Conservation (phyloP, 2,113 vertebrate genomes). For the Pituophis catenifer region DNA sequence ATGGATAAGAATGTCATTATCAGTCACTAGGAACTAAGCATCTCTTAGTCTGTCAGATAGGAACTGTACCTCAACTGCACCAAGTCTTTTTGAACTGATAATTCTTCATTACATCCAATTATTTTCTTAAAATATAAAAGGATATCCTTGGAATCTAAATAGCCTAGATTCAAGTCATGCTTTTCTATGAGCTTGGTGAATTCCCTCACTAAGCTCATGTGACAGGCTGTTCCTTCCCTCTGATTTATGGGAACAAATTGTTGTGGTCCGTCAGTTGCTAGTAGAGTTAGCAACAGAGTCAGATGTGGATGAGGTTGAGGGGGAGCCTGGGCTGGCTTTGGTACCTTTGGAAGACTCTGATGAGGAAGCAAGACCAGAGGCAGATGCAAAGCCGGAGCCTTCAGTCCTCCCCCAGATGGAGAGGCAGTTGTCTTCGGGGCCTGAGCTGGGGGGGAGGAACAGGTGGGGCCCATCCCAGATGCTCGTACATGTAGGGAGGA, state of each 20-base stretch:
- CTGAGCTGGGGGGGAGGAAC: no score
- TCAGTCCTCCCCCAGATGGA: no score
- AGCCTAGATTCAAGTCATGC: not conserved
- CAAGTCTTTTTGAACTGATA: constrained; percentile 1
- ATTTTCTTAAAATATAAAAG: not conserved
- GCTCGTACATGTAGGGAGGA: no score
- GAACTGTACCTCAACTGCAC: not conserved
- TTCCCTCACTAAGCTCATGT: not conserved
- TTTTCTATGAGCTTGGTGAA: not conserved
- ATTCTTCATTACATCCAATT: not conserved
- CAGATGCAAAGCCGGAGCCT: no score
- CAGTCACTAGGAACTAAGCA: constrained; percentile 6
- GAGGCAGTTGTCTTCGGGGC: no score
- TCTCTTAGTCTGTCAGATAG: constrained; percentile 11
- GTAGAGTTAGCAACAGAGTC: no score
- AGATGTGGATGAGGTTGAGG: no score
- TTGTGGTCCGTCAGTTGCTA: no score
- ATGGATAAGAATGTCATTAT: constrained; percentile 19
- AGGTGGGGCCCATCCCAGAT: no score
- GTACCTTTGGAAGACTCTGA: no score
- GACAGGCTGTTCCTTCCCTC: not conserved
- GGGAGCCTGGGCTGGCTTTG: no score
- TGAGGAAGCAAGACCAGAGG: no score
- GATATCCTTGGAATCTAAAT: not conserved
- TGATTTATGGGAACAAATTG: not conserved